Base-by-base conservation (phyloP, 2,113 vertebrate genomes). In the Naja naja region DNA sequence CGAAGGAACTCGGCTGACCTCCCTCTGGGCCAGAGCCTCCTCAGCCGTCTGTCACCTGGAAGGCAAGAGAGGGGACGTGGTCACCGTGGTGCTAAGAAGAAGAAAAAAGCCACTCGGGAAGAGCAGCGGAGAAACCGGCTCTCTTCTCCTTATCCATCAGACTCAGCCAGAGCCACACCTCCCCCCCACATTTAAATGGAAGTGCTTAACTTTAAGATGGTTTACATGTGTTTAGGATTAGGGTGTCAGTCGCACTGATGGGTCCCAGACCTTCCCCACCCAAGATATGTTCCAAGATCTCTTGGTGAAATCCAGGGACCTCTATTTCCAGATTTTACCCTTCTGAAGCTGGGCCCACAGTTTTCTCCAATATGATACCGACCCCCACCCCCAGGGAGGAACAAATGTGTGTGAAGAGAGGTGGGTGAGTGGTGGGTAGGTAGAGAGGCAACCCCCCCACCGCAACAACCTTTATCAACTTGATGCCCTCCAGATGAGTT, bases 181-280 rank as follows among this genome's bases (percentile, higher is more conserved):
- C 34, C 64, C 88, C 5, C 2, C 2, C 56, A 10, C 22, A 23
- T 39, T 89, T 92, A 85, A 92, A 89, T 92, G 25, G 69, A 85
- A 89, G 92, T 39, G 49, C 92, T 89, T 92, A 88, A 89, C 69
- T 58, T 89, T 56, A 47, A 85, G 88, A 89, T 30, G 88, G 25
- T 89, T 92, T 89, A 92, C 88, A 93, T 90, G 92, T 93, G 88
- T 93, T 93, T 89, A 90, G 92, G 88, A 89, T 93, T 93, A 93
- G 53, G 43, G 64, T 74, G 88, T 90, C 92, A 89, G 92, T 23
- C 39, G 53, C 43, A 23, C 5, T 93, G 92, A 93, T 89, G 54
- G 43, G 39, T 93, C 92, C 92, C 92, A 93, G 92, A 85, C 55
- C 88, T 30, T 47, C 54, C 91, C 87, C 87, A 45, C 91, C 64